A percentile compares a stretch with the other conserved stretches of the same genome.
These are phyloP conservation scores for Ophioderma brevispina DNA, from an alignment of 35 echinoderm and acorn worm genomes.

Conservation along the genomic window DNA sequence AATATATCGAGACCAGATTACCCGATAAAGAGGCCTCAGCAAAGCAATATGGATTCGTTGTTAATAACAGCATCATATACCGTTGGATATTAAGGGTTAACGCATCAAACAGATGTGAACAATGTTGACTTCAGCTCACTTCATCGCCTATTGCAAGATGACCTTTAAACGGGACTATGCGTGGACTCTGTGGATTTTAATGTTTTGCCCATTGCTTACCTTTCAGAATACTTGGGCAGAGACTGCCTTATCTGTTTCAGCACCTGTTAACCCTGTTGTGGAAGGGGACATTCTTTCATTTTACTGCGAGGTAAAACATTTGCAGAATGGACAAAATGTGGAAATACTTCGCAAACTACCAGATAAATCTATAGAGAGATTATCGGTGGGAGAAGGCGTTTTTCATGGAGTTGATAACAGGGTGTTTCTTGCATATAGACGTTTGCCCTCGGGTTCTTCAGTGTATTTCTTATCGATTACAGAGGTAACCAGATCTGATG, in stretches of 20 bases:
- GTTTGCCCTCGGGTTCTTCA: not conserved
- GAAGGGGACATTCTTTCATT: not conserved
- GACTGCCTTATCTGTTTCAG: not conserved
- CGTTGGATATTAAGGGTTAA: too few species aligned
- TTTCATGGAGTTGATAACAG: not conserved
- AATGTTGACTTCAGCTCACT: too few species aligned
- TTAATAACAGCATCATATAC: too few species aligned
- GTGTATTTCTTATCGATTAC: not conserved
- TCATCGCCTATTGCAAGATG: too few species aligned
- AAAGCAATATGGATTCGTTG: too few species aligned
- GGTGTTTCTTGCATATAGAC: not conserved
- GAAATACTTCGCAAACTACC: not conserved
- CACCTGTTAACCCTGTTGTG: not conserved
- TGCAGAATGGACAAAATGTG: not conserved
- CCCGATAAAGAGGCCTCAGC: too few species aligned
- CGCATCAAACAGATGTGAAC: too few species aligned
- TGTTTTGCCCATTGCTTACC: not conserved
- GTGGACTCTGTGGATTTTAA: not conserved
- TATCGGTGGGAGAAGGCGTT: not conserved
- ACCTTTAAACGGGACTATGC: too few species aligned
- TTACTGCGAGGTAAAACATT: not conserved
- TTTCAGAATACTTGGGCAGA: not conserved
- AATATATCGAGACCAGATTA: too few species aligned
- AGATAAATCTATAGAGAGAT: not conserved
- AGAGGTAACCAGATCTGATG: not conserved